Evolutionary conservation across 2,113 vertebrate genomes (phyloP).

Genomic region (Leiothrix lutea): DNA sequence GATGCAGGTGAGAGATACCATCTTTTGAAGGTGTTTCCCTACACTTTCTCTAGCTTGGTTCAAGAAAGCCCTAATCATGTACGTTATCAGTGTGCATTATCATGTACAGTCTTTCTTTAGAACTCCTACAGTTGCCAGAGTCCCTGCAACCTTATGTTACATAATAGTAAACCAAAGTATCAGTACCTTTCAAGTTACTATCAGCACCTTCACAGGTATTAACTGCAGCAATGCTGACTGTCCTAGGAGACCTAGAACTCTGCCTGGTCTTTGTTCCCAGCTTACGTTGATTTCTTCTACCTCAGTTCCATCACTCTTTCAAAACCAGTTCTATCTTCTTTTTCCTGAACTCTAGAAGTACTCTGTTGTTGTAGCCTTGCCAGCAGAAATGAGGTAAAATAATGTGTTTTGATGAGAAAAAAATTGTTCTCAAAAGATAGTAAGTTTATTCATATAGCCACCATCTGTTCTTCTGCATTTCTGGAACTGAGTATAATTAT

Average conservation of each 20-base stretch:
- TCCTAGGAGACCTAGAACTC: neutral
- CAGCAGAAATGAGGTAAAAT: neutral
- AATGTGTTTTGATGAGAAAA: neutral
- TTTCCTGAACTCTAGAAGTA: neutral
- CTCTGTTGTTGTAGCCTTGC: neutral
- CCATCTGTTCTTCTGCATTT: conserved; percentile 14
- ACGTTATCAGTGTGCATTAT: neutral
- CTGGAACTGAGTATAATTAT: neutral
- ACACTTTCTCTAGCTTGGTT: neutral
- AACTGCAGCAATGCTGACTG: neutral
- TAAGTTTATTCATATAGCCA: conserved; percentile 10
- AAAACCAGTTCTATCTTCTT: neutral
- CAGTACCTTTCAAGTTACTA: neutral
- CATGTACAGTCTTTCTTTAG: neutral
- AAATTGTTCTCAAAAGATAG: neutral
- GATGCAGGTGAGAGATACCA: neutral
- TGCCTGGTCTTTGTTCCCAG: neutral
- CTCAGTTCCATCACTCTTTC: neutral
- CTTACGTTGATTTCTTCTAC: neutral
- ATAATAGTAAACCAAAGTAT: neutral
- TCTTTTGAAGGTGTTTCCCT: neutral
- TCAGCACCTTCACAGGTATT: neutral
- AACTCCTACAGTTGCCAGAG: neutral
- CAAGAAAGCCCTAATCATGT: neutral
- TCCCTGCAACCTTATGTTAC: neutral